Conservation (phyloP, 2,888 invertebrate genomes). For the Sclerodermus sp. region DNA sequence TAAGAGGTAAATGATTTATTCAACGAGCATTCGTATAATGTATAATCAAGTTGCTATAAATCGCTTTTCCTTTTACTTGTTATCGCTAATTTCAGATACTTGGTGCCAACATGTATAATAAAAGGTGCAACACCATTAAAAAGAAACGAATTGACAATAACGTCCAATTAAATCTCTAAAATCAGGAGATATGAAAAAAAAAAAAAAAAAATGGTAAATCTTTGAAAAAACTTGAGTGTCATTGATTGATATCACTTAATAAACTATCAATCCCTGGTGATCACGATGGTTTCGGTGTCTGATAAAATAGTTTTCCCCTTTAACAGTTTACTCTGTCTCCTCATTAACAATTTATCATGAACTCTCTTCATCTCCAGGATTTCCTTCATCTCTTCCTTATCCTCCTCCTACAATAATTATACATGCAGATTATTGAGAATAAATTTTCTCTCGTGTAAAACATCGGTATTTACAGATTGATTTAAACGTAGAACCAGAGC, state of each 20-base stretch:
- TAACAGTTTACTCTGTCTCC: conserved; percentile 59
- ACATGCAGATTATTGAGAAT: background rate
- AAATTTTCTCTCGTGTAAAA: too few species aligned
- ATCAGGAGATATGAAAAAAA: too few species aligned
- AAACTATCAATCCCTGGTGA: conserved; percentile 13
- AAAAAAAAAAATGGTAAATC: too few species aligned
- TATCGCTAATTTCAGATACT: background rate
- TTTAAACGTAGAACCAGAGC: conserved; percentile 86
- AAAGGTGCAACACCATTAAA: background rate
- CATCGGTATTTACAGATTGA: conserved; percentile 72
- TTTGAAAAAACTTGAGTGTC: too few species aligned
- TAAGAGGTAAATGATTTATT: too few species aligned
- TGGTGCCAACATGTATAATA: background rate
- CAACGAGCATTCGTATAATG: too few species aligned
- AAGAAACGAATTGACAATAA: background rate
- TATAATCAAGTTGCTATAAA: too few species aligned
- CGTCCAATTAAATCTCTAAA: too few species aligned
- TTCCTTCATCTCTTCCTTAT: conserved; percentile 93
- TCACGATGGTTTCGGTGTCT: conserved; percentile 8
- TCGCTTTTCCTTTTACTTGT: too few species aligned
- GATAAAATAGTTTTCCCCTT: conserved; percentile 22
- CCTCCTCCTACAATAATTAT: conserved; percentile 71
- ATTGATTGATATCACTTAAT: too few species aligned
- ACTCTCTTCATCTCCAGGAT: conserved; percentile 87
- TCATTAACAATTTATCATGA: conserved; percentile 77